These are phyloP conservation scores for Phalacrocorax brasilianus DNA, from an alignment of 2,113 vertebrate species.

Conservation along the genomic window DNA sequence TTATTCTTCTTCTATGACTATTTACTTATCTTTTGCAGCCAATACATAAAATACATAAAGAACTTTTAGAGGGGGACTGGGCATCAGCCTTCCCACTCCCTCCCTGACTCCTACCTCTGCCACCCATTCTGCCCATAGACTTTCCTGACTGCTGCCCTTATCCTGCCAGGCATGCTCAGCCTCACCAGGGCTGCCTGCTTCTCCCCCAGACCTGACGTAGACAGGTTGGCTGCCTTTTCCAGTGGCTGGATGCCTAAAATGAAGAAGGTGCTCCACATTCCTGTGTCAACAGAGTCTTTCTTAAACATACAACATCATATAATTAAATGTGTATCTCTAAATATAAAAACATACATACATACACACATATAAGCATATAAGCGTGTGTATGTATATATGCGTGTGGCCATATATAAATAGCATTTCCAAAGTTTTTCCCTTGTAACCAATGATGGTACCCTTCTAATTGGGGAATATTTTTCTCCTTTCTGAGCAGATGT, in stretches of 20 bases:
- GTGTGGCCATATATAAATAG: not conserved
- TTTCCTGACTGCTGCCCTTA: not conserved
- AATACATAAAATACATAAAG: not conserved
- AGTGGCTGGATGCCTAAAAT: not conserved
- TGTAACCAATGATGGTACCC: slow-evolving; percentile 22
- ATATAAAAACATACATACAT: not conserved
- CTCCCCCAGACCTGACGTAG: not conserved
- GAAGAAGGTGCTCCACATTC: not conserved
- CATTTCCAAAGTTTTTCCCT: slow-evolving; percentile 15
- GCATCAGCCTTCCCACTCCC: not conserved
- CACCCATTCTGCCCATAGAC: not conserved
- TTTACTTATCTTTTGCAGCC: not conserved
- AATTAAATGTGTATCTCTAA: not conserved
- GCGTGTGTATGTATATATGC: not conserved
- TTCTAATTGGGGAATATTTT: slow-evolving; percentile 65
- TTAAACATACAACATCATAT: not conserved
- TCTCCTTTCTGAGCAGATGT: slow-evolving; percentile 46
- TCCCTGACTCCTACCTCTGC: not conserved
- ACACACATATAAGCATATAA: not conserved
- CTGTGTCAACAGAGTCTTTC: not conserved
- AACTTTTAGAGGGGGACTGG: not conserved
- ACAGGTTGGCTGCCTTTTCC: not conserved
- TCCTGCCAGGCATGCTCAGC: rapidly evolving
- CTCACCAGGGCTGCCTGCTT: not conserved
- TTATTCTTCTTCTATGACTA: not conserved